Percentiles rank a stretch among this genome's conserved stretches.
phyloP scores from a whole-genome alignment of 2,113 vertebrate genomes.

The Heterochromis multidens region DNA sequence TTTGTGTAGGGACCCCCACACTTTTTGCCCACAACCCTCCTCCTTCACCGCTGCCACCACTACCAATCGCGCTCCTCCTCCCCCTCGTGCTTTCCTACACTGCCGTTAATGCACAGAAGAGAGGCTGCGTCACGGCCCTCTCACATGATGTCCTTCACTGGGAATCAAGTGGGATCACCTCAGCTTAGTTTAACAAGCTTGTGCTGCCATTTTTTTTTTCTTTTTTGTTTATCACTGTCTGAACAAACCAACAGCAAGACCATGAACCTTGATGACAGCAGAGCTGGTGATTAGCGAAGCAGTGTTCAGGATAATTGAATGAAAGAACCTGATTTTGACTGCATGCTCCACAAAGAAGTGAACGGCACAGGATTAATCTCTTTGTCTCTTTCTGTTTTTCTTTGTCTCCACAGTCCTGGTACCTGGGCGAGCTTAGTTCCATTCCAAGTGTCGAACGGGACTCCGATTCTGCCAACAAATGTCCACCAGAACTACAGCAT shows the following conservation, averaged over 20 bases:
- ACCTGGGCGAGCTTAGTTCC: conserved; percentile 99
- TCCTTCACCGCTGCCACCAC: neutral
- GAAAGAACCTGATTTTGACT: neutral
- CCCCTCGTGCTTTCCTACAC: conserved; percentile 23
- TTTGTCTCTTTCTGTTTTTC: neutral
- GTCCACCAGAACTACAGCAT: conserved; percentile 99
- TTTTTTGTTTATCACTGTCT: neutral
- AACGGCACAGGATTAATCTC: conserved; percentile 23
- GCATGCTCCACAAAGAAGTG: conserved; percentile 4
- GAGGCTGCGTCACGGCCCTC: conserved; percentile 9
- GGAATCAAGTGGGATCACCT: conserved; percentile 48
- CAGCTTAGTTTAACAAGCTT: conserved; percentile 9
- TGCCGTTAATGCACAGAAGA: conserved; percentile 21
- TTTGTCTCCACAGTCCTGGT: conserved; percentile 89
- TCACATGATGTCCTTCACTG: conserved; percentile 35
- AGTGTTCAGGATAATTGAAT: neutral
- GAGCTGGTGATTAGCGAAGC: conserved; percentile 4
- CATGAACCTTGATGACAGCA: neutral
- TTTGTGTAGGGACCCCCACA: conserved; percentile 59
- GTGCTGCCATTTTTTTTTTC: neutral
- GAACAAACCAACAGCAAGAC: neutral
- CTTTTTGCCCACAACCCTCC: conserved; percentile 27
- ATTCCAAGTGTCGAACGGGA: conserved; percentile 99
- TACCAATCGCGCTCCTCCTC: conserved; percentile 3
- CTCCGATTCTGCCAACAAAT: conserved; percentile 98